phyloP scores from a whole-genome alignment of 2,888 invertebrate genomes.

The Eutolmus rufibarbis region DNA sequence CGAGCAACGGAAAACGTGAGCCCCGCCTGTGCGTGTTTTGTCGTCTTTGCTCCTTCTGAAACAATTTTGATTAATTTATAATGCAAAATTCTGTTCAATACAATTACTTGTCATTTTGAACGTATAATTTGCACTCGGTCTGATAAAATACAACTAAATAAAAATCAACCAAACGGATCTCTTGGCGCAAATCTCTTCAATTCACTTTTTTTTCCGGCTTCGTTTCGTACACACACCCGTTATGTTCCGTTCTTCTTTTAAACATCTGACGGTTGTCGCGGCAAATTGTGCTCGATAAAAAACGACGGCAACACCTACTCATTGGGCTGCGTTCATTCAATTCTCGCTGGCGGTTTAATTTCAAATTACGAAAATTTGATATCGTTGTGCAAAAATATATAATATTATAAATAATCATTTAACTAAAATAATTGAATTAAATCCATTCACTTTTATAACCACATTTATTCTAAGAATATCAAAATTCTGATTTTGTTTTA shows the following conservation, averaged over 20 bases:
- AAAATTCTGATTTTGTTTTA: no score
- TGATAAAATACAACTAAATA: neutral
- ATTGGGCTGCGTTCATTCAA: neutral
- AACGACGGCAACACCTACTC: no score
- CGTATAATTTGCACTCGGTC: neutral
- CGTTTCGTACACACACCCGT: neutral
- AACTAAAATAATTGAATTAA: neutral
- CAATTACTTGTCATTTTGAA: neutral
- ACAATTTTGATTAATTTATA: neutral
- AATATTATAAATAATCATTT: neutral
- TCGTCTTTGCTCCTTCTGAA: neutral
- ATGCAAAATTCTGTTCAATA: neutral
- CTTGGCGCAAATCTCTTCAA: no score
- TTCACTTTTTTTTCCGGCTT: no score
- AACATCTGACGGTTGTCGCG: neutral
- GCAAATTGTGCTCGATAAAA: neutral
- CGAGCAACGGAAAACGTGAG: slow-evolving; percentile 70
- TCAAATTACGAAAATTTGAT: neutral
- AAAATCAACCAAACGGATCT: no score
- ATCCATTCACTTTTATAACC: no score
- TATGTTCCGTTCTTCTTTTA: neutral
- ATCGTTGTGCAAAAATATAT: no score
- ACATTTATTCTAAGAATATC: no score
- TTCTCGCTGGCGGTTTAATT: neutral
- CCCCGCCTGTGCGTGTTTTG: slow-evolving; percentile 60